Evolutionary conservation across 1,140 invertebrate genomes (phyloP).

Genomic region (Eulimnadia texana): DNA sequence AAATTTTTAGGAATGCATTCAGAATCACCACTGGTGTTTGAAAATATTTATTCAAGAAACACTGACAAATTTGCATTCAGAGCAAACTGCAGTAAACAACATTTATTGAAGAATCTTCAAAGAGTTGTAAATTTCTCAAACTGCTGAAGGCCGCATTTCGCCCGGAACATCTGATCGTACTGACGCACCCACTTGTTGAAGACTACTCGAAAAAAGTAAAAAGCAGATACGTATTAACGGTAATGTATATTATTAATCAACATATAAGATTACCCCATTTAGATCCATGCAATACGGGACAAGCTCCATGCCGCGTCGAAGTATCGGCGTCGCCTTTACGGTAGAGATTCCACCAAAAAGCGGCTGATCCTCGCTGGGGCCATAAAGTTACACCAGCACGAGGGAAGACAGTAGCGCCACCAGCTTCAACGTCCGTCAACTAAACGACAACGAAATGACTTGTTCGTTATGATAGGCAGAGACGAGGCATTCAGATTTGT

Average conservation of each 20-base stretch:
- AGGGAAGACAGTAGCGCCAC: conserved; percentile 35
- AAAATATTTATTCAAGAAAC: no score
- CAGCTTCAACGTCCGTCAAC: conserved; percentile 30
- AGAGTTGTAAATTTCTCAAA: conserved; percentile 19
- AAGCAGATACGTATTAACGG: no score
- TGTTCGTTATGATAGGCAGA: no score
- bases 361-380: conserved; percentile 29
- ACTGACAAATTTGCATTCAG: no score
- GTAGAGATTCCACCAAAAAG: conserved; percentile 38
- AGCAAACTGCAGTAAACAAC: no score
- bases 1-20: no score
- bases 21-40: no score
- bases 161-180: conserved; percentile 24
- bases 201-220: conserved; percentile 18
- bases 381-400: conserved; percentile 28
- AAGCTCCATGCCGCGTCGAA: conserved; percentile 34
- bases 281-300: conserved; percentile 34
- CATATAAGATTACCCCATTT: conserved; percentile 32
- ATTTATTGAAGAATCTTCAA: not conserved
- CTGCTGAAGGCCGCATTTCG: conserved; percentile 23
- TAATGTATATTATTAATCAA: not conserved
- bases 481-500: not conserved
- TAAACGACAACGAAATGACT: no score
- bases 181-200: conserved; percentile 27
- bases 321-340: conserved; percentile 30